Base-by-base conservation (phyloP, 2,888 invertebrate genomes). In the Ochlodes sylvanus region DNA sequence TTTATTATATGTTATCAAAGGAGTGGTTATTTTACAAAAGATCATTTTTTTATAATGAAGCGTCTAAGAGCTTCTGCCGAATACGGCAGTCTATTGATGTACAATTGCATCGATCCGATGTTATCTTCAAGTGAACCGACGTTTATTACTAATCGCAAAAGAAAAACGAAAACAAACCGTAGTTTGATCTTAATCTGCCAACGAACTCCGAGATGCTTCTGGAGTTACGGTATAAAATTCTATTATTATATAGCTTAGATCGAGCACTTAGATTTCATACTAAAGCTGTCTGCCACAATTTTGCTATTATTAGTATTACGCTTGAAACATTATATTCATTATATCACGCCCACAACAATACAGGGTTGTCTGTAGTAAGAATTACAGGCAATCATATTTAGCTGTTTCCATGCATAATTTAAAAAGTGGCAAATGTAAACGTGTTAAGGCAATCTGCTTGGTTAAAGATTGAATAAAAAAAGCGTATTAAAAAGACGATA, bases 211-310 rank as follows among this genome's bases (percentile, higher is more conserved):
- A 44, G 15, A 7, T 44, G 44, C 44, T 32, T 55, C 54, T 55
- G 21, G 27, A 50, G n/a, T 56, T 34, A 17, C 32, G 44, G 44
- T 44, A 44, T 15, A 44, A 44, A 44, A 44, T 15, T 44, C 44
- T 44, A 44, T 44, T 44, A 44, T 38, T 44, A 44, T 15, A 44
- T 15, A 44, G 7, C 44, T 44, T 44, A 44, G n/a, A n/a, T 15
- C n/a, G 44, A 7, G 15, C 44, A 15, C 44, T 44, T 61, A 60
- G 67, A 19, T 61, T 55, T 50, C 58, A 52, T 60, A 66, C 58
- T 38, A 41, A 12, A 66, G 52, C 32, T 54, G 60, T 14, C 12
- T 41, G 54, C 66, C 66, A 44, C 66, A 66, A 60, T 44, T 66
- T n/a, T n/a, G n/a, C n/a, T n/a, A n/a, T n/a, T n/a, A n/a, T n/a